phyloP scores from a whole-genome alignment of 2,888 invertebrate species.

The Drosophila yooni region DNA sequence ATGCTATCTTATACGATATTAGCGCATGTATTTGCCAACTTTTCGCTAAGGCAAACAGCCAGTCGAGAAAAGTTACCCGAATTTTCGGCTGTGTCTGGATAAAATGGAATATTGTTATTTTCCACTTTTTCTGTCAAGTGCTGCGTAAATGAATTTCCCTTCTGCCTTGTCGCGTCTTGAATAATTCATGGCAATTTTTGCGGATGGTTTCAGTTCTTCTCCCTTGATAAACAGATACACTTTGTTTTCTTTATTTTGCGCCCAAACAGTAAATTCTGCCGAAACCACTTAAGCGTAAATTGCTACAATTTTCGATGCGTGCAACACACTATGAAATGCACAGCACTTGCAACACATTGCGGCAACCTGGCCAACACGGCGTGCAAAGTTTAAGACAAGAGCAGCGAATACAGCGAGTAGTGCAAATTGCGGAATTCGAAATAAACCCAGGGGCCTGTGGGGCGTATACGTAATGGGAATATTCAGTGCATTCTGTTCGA shows the following conservation, averaged over 20 bases:
- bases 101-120: constrained; percentile 13
- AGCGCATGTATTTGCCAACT: constrained; percentile 30
- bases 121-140: constrained; percentile 35
- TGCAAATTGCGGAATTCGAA: not conserved
- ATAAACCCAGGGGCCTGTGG: not conserved
- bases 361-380: not conserved
- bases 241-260: constrained; percentile 10
- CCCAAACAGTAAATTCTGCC: constrained; percentile 43
- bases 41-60: constrained; percentile 22
- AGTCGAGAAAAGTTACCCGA: constrained; percentile 16
- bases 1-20: constrained; percentile 31
- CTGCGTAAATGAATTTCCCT: constrained; percentile 59
- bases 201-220: constrained; percentile 7
- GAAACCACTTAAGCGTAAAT: constrained; percentile 51
- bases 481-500: constrained; percentile 20
- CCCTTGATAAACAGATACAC: not conserved
- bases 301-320: constrained; percentile 21
- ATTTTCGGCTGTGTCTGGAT: constrained; percentile 17
- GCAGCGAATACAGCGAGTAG: constrained; percentile 1
- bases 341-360: constrained; percentile 11
- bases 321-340: constrained; percentile 12
- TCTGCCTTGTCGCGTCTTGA: constrained; percentile 30
- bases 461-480: constrained; percentile 37
- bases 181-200: constrained; percentile 60
- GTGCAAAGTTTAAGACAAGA: constrained; percentile 13